Conservation (phyloP, 2,888 invertebrate species). For the Drosophila planitibia region DNA sequence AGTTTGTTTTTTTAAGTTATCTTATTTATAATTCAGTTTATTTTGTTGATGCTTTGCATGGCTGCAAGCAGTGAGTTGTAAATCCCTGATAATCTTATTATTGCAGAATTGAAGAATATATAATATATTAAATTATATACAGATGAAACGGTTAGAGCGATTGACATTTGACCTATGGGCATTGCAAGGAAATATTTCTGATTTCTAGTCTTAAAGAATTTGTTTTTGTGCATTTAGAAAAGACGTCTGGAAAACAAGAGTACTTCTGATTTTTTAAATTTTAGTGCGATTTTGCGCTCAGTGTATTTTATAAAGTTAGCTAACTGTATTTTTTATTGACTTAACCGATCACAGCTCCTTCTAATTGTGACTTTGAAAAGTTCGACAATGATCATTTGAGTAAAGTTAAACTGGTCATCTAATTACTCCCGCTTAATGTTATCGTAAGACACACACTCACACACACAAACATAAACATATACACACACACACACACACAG, state of each 20-base stretch:
- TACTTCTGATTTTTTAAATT: not conserved
- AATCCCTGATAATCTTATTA: not conserved
- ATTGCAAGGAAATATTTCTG: too few relatives aligned
- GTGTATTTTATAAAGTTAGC: not conserved
- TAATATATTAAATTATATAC: not conserved
- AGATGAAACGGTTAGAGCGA: too few relatives aligned
- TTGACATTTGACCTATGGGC: not conserved
- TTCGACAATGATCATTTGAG: conserved; percentile 62
- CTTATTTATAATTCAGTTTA: not conserved
- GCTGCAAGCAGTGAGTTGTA: not conserved
- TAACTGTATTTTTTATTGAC: conserved; percentile 10
- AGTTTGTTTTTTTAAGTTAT: not conserved
- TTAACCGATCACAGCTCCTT: conserved; percentile 3
- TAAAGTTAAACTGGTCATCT: conserved; percentile 61
- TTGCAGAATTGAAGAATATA: not conserved
- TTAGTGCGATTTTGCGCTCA: not conserved
- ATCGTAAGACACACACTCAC: conserved; percentile 23
- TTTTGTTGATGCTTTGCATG: not conserved
- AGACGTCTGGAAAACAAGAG: not conserved
- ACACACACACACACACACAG: not conserved
- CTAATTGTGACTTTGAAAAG: conserved; percentile 32
- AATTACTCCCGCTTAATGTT: conserved; percentile 65
- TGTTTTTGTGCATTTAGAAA: not conserved
- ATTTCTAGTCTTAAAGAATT: not conserved
- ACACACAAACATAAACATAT: not conserved